phyloP scores from a whole-genome alignment of 2,888 invertebrate genomes.

The Polydrusus tereticollis region DNA sequence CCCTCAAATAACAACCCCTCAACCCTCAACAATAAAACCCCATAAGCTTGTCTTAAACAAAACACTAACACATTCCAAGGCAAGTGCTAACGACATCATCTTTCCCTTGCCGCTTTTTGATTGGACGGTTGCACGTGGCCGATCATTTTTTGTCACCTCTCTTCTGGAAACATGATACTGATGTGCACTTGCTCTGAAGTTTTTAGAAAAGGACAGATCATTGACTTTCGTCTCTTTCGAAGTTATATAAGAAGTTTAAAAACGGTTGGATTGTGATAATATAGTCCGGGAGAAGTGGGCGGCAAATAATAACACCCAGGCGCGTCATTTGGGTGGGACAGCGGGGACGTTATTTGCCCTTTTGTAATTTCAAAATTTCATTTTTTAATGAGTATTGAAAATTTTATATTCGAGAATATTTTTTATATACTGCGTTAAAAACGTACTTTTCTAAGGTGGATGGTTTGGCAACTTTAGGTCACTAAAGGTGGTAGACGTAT shows the following conservation, averaged over 20 bases:
- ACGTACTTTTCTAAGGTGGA: too few relatives aligned
- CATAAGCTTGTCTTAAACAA: slow-evolving; percentile 21
- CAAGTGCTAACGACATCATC: slow-evolving; percentile 57
- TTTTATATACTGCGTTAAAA: too few relatives aligned
- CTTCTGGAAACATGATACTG: slow-evolving; percentile 47
- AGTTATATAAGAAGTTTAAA: slow-evolving; percentile 14
- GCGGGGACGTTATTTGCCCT: too few relatives aligned
- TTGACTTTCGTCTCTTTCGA: neutral
- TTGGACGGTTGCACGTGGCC: slow-evolving; percentile 61
- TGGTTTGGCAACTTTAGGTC: too few relatives aligned
- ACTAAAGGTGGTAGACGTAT: too few relatives aligned
- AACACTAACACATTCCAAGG: slow-evolving; percentile 15
- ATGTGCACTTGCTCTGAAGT: slow-evolving; percentile 53
- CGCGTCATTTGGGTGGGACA: too few relatives aligned
- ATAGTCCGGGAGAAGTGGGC: slow-evolving; percentile 4
- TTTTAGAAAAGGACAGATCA: slow-evolving; percentile 29
- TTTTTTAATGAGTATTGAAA: too few relatives aligned
- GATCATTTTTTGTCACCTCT: slow-evolving; percentile 53
- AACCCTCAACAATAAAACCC: too few relatives aligned
- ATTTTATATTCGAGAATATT: too few relatives aligned
- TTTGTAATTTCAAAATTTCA: too few relatives aligned
- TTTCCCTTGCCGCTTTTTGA: slow-evolving; percentile 52
- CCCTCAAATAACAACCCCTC: too few relatives aligned
- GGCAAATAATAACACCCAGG: too few relatives aligned
- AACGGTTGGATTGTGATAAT: neutral